Evolutionary conservation across 2,888 invertebrate genomes (phyloP).

Genomic region (Chaitophorus viminalis): DNA sequence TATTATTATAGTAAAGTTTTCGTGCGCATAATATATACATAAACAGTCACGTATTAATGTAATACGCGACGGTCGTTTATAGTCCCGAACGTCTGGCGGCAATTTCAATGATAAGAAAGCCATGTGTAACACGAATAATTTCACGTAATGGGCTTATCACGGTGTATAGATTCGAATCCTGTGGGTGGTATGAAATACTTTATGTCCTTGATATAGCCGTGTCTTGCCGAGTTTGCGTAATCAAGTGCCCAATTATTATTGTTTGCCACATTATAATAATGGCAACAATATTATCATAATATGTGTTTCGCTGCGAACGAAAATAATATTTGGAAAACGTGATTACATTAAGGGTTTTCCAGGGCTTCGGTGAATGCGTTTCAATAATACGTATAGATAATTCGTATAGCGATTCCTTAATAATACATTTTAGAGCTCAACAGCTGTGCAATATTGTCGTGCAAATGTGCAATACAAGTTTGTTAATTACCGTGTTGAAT

Average conservation of each 20-base stretch:
- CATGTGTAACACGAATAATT: slow-evolving; percentile 1
- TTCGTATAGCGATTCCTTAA: too few relatives aligned
- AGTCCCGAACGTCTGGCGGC: neutral
- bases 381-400: too few relatives aligned
- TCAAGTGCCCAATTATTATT: neutral
- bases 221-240: neutral
- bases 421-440: too few relatives aligned
- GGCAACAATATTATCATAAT: neutral
- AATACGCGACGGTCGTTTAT: neutral
- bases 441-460: too few relatives aligned
- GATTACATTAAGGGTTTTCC: neutral
- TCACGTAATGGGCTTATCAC: neutral
- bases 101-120: neutral
- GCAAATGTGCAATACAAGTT: too few relatives aligned
- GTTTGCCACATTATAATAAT: neutral
- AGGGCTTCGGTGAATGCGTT: neutral
- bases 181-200: neutral
- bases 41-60: neutral
- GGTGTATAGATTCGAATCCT: neutral
- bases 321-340: neutral
- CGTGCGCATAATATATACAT: neutral
- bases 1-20: neutral
- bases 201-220: neutral
- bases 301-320: neutral
- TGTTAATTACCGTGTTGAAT: too few relatives aligned